Percentiles rank a stretch among this genome's conserved stretches.
Conservation (phyloP, 2,888 invertebrate species). For the Chouioia cunea region DNA sequence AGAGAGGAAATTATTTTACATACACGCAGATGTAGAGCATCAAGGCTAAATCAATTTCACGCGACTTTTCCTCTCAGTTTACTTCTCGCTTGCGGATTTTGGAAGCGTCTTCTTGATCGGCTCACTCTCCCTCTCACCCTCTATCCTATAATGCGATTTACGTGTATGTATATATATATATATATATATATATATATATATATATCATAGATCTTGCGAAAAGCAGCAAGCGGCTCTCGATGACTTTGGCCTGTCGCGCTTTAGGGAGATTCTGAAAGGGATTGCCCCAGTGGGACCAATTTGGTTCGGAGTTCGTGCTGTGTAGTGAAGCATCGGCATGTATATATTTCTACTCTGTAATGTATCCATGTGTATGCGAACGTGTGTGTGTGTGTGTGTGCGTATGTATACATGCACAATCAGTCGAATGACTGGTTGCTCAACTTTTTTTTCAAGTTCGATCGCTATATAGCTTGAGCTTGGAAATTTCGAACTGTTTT, state of each 20-base stretch:
- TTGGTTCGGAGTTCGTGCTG: neutral
- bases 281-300: constrained; percentile 1
- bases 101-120: too few relatives aligned
- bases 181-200: neutral
- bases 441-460: too few relatives aligned
- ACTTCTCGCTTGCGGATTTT: too few relatives aligned
- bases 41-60: constrained; percentile 22
- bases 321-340: neutral
- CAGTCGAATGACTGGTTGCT: too few relatives aligned
- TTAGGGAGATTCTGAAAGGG: constrained; percentile 26
- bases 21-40: neutral
- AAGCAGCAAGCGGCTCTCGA: neutral
- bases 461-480: too few relatives aligned
- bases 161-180: neutral
- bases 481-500: too few relatives aligned
- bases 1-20: too few relatives aligned
- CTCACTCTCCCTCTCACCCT: neutral
- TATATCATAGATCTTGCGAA: neutral
- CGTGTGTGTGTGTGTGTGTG: constrained; percentile 18
- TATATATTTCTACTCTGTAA: neutral
- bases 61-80: constrained; percentile 14
- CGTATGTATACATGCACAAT: constrained; percentile 1
- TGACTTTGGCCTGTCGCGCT: constrained; percentile 7
- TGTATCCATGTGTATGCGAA: constrained; percentile 7
- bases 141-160: neutral